These are phyloP conservation scores for Euspilapteryx auroguttella DNA, from an alignment of 2,888 invertebrate genomes.

Conservation along the genomic window DNA sequence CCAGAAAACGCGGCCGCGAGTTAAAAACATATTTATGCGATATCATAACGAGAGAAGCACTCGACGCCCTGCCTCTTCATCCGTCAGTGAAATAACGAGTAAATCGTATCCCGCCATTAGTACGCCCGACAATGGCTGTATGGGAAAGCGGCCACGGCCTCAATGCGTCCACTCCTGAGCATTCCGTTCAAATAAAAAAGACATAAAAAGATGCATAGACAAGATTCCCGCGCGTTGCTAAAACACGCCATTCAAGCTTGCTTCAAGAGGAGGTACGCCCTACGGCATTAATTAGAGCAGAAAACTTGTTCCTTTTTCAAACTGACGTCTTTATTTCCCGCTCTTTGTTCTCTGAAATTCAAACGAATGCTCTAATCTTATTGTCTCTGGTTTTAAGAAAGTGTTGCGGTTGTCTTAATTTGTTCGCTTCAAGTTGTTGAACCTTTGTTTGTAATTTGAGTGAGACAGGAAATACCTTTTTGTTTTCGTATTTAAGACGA, in stretches of 20 bases:
- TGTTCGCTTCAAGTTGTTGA: no score
- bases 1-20: no score
- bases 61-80: slow-evolving; percentile 19
- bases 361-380: neutral
- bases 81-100: slow-evolving; percentile 29
- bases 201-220: slow-evolving; percentile 43
- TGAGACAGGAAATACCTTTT: no score
- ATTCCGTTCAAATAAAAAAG: slow-evolving; percentile 58
- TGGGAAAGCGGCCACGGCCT: slow-evolving; percentile 28
- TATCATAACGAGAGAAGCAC: slow-evolving; percentile 43
- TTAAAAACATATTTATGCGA: slow-evolving; percentile 50
- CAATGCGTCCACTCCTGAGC: slow-evolving; percentile 38
- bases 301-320: slow-evolving; percentile 42
- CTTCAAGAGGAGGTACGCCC: slow-evolving; percentile 49
- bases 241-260: slow-evolving; percentile 47
- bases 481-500: no score
- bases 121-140: slow-evolving; percentile 11
- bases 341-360: slow-evolving; percentile 25
- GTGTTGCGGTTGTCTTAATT: slow-evolving; percentile 22
- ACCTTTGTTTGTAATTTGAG: no score
- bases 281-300: slow-evolving; percentile 60
- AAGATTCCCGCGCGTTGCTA: slow-evolving; percentile 38
- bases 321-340: slow-evolving; percentile 43
- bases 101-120: slow-evolving; percentile 24
- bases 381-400: no score